These are phyloP conservation scores for Hylia prasina DNA, from an alignment of 2,113 vertebrate species.

Conservation along the genomic window DNA sequence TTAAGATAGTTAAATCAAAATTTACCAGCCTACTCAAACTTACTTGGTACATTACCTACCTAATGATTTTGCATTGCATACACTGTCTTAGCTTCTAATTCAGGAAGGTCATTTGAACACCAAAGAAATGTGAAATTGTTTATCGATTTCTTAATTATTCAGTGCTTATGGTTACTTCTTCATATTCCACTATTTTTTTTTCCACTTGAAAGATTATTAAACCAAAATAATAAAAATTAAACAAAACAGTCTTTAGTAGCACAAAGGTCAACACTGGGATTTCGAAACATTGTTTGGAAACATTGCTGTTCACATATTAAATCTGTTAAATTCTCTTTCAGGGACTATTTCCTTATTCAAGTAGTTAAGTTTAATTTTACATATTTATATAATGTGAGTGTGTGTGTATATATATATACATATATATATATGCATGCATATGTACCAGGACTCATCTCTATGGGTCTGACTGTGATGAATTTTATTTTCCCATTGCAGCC, in stretches of 20 bases:
- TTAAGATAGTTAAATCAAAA: conserved; percentile 30
- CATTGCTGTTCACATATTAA: neutral
- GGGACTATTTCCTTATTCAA: neutral
- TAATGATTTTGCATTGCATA: neutral
- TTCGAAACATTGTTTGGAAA: neutral
- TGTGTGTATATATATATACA: neutral
- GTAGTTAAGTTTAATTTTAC: neutral
- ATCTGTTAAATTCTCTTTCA: neutral
- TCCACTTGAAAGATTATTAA: neutral
- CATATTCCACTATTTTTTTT: neutral
- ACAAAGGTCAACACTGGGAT: neutral
- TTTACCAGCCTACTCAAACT: conserved; percentile 26
- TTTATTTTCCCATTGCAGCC: neutral
- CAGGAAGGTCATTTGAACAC: conserved; percentile 26
- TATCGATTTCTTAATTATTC: conserved; percentile 63
- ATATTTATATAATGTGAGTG: neutral
- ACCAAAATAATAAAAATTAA: neutral
- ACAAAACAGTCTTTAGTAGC: neutral
- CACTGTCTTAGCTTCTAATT: neutral
- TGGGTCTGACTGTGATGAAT: neutral
- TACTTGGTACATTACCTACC: conserved; percentile 29
- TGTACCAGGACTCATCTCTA: neutral
- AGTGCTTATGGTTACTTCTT: neutral
- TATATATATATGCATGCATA: neutral
- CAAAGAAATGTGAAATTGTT: conserved; percentile 36